Evolutionary conservation across 2,113 vertebrate species (phyloP).

Genomic region (Sprattus sprattus): DNA sequence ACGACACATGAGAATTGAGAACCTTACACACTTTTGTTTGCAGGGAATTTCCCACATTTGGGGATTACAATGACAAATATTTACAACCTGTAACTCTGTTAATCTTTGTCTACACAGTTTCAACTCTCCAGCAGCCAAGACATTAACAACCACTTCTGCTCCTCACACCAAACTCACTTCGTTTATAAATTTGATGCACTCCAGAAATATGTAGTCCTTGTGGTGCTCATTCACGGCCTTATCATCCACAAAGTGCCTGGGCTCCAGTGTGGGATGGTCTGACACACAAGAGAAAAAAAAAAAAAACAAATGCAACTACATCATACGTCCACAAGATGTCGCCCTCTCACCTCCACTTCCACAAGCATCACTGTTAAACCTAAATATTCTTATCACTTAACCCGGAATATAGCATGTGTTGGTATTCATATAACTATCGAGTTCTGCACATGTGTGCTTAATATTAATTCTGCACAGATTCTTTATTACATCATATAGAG

Average conservation of each 20-base stretch:
- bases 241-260: slow-evolving; percentile 90
- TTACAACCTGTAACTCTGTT: neutral
- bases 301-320: neutral
- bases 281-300: slow-evolving; percentile 12
- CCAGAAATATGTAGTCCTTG: slow-evolving; percentile 94
- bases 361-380: neutral
- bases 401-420: neutral
- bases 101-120: neutral
- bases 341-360: neutral
- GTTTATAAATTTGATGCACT: slow-evolving; percentile 93
- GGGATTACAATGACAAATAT: neutral
- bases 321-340: slow-evolving; percentile 47
- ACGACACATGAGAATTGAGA: neutral
- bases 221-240: slow-evolving; percentile 88
- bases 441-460: neutral
- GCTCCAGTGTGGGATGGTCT: slow-evolving; percentile 89
- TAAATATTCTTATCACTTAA: neutral
- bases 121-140: neutral
- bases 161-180: slow-evolving; percentile 60
- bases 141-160: neutral
- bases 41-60: neutral
- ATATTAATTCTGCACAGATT: neutral
- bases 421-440: neutral
- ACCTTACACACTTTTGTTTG: neutral
- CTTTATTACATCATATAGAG: neutral